phyloP scores from a whole-genome alignment of 1,140 invertebrate species.

The Lasioglossum albipes region DNA sequence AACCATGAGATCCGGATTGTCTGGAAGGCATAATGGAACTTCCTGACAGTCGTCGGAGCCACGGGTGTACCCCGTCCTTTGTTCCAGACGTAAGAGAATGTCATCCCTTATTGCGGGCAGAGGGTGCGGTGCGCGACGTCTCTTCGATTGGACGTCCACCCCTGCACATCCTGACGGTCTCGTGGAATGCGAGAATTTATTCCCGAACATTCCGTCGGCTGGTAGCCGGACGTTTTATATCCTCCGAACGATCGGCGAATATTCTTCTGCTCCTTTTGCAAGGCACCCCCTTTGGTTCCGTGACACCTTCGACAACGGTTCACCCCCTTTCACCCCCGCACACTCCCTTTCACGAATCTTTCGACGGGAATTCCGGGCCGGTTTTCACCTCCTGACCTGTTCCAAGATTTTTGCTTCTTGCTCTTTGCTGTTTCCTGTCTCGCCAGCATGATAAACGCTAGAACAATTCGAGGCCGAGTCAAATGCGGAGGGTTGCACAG shows the following conservation, averaged over 20 bases:
- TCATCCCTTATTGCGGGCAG: slow-evolving; percentile 63
- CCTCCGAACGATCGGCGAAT: slow-evolving; percentile 31
- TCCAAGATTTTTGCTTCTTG: not conserved
- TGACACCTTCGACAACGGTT: slow-evolving; percentile 7
- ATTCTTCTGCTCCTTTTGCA: slow-evolving; percentile 36
- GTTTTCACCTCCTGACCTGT: not conserved
- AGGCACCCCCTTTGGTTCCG: not conserved
- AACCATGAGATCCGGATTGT: slow-evolving; percentile 15
- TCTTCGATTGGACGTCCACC: slow-evolving; percentile 51
- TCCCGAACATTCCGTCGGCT: slow-evolving; percentile 55
- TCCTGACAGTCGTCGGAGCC: slow-evolving; percentile 49
- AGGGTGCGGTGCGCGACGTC: slow-evolving; percentile 41
- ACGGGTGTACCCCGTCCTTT: slow-evolving; percentile 49
- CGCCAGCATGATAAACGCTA: too few relatives aligned
- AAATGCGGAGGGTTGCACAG: not conserved
- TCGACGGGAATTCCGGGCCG: too few relatives aligned
- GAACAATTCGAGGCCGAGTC: too few relatives aligned
- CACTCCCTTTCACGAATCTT: not conserved
- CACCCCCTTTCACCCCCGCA: not conserved
- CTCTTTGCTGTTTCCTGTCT: too few relatives aligned
- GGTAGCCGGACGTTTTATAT: slow-evolving; percentile 48
- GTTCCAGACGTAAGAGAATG: slow-evolving; percentile 63
- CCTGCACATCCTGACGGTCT: slow-evolving; percentile 14
- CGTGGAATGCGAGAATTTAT: slow-evolving; percentile 64
- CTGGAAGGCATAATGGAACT: slow-evolving; percentile 60